A percentile compares a stretch with the other conserved stretches of the same genome.
Evolutionary conservation across 2,888 invertebrate genomes (phyloP).

Genomic region (Mythimna albipuncta): DNA sequence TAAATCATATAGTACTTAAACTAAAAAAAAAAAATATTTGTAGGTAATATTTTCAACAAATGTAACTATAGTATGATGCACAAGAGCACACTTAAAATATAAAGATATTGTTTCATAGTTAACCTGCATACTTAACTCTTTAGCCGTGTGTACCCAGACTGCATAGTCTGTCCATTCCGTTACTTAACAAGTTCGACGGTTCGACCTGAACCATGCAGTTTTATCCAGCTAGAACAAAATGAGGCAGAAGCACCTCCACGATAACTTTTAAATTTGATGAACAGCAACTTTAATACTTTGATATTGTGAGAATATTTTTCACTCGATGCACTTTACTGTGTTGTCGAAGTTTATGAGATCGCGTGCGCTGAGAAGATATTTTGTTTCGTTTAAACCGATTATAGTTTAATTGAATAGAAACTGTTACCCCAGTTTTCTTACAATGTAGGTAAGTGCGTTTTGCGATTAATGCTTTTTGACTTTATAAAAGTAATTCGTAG

Average conservation of each 20-base stretch:
- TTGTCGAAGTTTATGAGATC: conserved; percentile 51
- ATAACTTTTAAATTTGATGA: conserved; percentile 80
- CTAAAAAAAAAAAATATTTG: not conserved
- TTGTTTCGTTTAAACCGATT: conserved; percentile 31
- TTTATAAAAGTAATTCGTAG: not conserved
- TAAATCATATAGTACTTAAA: not conserved
- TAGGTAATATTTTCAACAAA: not conserved
- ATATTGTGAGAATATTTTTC: conserved; percentile 70
- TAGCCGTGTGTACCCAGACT: conserved; percentile 46
- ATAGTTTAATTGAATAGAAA: conserved; percentile 36
- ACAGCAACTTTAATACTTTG: conserved; percentile 73
- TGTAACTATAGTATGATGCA: not conserved
- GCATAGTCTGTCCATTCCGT: conserved; percentile 75
- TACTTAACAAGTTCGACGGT: conserved; percentile 73
- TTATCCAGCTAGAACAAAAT: conserved; percentile 68
- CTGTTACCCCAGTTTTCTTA: conserved; percentile 15
- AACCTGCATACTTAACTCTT: conserved; percentile 6
- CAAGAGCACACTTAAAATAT: not conserved
- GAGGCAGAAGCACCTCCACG: conserved; percentile 61
- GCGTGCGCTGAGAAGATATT: conserved; percentile 45
- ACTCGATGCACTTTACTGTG: conserved; percentile 62
- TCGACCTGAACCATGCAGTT: conserved; percentile 66
- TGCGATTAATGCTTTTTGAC: not conserved
- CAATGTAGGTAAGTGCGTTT: not conserved
- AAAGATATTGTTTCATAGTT: not conserved